Evolutionary conservation across 2,888 invertebrate species (phyloP).

Genomic region (Eulithis testata): DNA sequence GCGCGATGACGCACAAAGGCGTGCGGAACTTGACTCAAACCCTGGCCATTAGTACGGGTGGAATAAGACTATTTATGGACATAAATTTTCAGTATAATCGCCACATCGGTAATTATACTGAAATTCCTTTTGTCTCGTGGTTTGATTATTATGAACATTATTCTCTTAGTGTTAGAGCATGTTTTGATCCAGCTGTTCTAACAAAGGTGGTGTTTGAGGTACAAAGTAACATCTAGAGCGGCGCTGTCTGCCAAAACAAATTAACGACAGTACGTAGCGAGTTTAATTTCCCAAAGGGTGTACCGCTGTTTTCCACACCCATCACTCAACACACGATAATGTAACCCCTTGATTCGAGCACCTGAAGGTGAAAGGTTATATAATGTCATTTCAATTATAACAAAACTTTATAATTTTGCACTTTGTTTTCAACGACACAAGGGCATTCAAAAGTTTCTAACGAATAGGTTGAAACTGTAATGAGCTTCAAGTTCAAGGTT

Average conservation of each 20-base stretch:
- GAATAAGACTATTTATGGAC: conserved; percentile 18
- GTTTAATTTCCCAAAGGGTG: conserved; percentile 80
- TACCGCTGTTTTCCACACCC: conserved; percentile 61
- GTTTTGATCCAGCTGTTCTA: conserved; percentile 18
- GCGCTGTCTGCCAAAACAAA: conserved; percentile 66
- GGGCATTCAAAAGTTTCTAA: conserved; percentile 17
- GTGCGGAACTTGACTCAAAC: conserved; percentile 22
- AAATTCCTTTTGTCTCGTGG: neutral
- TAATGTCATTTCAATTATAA: conserved; percentile 47
- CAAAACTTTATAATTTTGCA: conserved; percentile 33
- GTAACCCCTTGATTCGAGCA: conserved; percentile 46
- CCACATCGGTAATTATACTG: conserved; percentile 2
- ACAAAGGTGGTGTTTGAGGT: conserved; percentile 36
- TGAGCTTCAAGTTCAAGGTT: conserved; percentile 21
- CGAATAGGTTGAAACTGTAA: conserved; percentile 19
- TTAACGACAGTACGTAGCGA: conserved; percentile 66
- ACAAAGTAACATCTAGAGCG: conserved; percentile 43
- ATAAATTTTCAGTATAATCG: conserved; percentile 4
- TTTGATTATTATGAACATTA: neutral
- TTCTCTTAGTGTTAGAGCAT: neutral
- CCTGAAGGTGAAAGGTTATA: conserved; percentile 45
- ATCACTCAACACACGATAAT: conserved; percentile 49
- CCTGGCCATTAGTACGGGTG: conserved; percentile 18
- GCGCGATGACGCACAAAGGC: conserved; percentile 30
- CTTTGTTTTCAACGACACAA: conserved; percentile 22